phyloP scores from a whole-genome alignment of 1,140 invertebrate genomes.

The Heterodera carotae region DNA sequence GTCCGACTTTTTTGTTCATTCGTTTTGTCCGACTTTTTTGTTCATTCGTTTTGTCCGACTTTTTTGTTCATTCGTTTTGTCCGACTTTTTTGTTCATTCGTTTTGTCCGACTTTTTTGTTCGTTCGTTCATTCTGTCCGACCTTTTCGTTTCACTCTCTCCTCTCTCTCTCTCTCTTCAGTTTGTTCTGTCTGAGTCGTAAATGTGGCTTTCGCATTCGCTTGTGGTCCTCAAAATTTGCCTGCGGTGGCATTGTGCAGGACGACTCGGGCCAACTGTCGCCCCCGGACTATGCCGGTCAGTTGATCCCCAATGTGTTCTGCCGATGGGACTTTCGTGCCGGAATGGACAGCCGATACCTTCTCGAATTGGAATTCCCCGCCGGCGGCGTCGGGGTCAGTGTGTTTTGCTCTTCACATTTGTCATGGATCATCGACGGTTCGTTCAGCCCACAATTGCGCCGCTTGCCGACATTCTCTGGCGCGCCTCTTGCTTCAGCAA shows the following conservation, averaged over 20 bases:
- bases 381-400: constrained; percentile 19
- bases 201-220: constrained; percentile 58
- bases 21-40: too few species aligned
- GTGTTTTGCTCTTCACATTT: not conserved
- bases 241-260: constrained; percentile 57
- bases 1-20: too few species aligned
- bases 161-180: not conserved
- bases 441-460: not conserved
- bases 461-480: not conserved
- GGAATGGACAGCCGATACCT: constrained; percentile 56
- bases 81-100: too few species aligned
- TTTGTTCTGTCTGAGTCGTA: constrained; percentile 47
- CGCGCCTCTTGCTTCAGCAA: constrained; percentile 30
- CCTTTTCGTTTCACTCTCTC: too few species aligned
- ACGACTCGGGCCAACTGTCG: constrained; percentile 49
- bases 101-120: too few species aligned
- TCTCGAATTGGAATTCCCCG: constrained; percentile 53
- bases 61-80: too few species aligned
- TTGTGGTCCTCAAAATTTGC: constrained; percentile 37
- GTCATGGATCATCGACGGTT: not conserved
- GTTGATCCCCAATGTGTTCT: constrained; percentile 47
- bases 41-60: too few species aligned
- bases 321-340: constrained; percentile 54
- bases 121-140: not conserved
- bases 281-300: constrained; percentile 53